Evolutionary conservation across 2,888 invertebrate genomes (phyloP), one percentile per base, ranked within the genome.

Genomic region (Pomacea canaliculata): DNA sequence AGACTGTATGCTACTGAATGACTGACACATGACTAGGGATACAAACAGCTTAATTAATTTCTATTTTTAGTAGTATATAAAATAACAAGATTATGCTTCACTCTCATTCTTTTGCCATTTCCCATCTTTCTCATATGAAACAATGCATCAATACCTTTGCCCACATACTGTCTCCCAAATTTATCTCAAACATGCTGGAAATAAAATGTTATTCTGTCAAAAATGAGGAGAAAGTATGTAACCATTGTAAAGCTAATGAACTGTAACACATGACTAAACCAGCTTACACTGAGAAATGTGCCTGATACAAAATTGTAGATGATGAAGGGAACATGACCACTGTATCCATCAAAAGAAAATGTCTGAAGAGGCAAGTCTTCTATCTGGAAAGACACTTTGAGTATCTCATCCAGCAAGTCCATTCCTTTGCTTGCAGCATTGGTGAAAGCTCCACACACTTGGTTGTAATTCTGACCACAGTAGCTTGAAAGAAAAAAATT

Each of bases 391-490:
- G 77, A 48, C 0, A 81, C 78, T 37, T 76, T 37, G 13, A 81
- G 78, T 19, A 89, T 86, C 37, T 86, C 84, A 16, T 84, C 76
- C 59, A 86, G 65, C 27, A 89, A 71, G 3, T 76, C 75, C 9
- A 78, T 59, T 1, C 84, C 83, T 65, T 82, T 84, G 63, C 85
- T 80, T 2, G 80, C 74, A 0, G 83, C 83, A 71, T 80, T 86
- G 3, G 84, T 83, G 73, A 85, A 89, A 23, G 81, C 74, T 3
- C 81, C 81, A 77, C 89, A 89, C 19, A 89, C 76, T 0, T 82
- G 80, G 12, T 49, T 81, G 79, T 86, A 87, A 48, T 46, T 62
- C 10, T 12, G 37, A 9, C 88, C 89, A 78, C 89, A 89, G 78
- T 82, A 85, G 23, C 84, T 76, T 46, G 37, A 10, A 66, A 71